A percentile compares a stretch with the other conserved stretches of the same genome.
These are phyloP conservation scores for Thaumatotibia leucotreta DNA, from an alignment of 1,140 invertebrate species.

Conservation along the genomic window DNA sequence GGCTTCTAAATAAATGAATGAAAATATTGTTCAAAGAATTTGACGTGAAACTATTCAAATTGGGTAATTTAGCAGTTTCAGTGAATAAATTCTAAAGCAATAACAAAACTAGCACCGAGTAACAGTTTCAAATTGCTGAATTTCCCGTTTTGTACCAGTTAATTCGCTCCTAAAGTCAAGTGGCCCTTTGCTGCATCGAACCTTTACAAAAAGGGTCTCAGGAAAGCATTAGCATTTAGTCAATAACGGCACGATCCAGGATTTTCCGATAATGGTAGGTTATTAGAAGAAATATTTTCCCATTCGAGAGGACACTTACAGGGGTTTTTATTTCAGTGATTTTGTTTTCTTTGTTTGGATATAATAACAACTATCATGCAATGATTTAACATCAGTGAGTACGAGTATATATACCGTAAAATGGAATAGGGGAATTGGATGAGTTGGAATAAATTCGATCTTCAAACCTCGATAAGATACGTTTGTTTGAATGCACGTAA, in stretches of 20 bases:
- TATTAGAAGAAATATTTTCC: background rate
- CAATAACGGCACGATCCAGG: constrained; percentile 14
- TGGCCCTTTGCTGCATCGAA: constrained; percentile 9
- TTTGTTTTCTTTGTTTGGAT: background rate
- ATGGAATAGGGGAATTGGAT: too few species aligned
- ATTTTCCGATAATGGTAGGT: background rate
- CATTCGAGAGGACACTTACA: background rate
- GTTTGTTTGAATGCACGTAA: too few species aligned
- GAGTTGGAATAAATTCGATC: too few species aligned
- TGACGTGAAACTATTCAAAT: too few species aligned
- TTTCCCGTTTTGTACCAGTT: background rate
- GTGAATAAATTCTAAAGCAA: too few species aligned
- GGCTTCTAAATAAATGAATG: too few species aligned
- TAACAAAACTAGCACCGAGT: background rate
- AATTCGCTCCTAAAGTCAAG: constrained; percentile 9
- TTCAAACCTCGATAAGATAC: too few species aligned
- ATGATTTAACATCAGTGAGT: too few species aligned
- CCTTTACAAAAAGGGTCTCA: constrained; percentile 11
- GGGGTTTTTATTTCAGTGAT: background rate
- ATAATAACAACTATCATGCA: too few species aligned
- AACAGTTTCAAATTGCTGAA: background rate
- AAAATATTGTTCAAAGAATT: too few species aligned
- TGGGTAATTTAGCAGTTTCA: too few species aligned
- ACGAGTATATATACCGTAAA: too few species aligned
- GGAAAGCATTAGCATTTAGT: constrained; percentile 18